A percentile compares a stretch with the other conserved stretches of the same genome.
phyloP scores from a whole-genome alignment of 2,797 vertebrate genomes.

The Lepilemur septentrionalis region DNA sequence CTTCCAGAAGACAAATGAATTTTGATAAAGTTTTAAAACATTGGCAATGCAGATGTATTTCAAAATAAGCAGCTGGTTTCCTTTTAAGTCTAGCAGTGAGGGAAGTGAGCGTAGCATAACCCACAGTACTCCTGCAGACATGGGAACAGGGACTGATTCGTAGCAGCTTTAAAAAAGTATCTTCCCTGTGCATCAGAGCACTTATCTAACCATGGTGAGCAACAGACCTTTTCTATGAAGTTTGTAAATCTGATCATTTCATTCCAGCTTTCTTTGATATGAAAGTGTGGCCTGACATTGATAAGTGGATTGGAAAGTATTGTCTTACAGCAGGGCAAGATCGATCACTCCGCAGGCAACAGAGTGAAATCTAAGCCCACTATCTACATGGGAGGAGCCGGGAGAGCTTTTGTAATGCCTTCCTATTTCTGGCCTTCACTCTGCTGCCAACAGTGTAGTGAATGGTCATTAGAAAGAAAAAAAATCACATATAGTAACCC shows the following conservation, averaged over 20 bases:
- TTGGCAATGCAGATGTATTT: slow-evolving; percentile 22
- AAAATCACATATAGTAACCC: background rate
- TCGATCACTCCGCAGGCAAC: background rate
- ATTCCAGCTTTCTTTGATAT: slow-evolving; percentile 44
- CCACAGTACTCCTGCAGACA: background rate
- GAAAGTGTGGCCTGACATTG: slow-evolving; percentile 19
- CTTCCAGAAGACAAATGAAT: slow-evolving; percentile 51
- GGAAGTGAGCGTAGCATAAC: slow-evolving; percentile 59
- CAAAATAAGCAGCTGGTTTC: slow-evolving; percentile 47
- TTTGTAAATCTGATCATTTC: slow-evolving; percentile 59
- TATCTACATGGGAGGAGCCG: background rate
- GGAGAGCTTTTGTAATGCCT: background rate
- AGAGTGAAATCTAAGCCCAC: background rate
- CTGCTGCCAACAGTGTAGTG: background rate
- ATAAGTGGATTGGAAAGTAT: slow-evolving; percentile 38
- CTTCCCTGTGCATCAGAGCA: background rate
- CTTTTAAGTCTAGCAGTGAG: slow-evolving; percentile 26
- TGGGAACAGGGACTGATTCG: background rate
- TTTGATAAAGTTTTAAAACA: slow-evolving; percentile 46
- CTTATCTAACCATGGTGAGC: slow-evolving; percentile 62
- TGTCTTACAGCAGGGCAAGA: slow-evolving; percentile 45
- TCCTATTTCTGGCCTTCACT: background rate
- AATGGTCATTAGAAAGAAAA: background rate
- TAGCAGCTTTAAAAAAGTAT: slow-evolving; percentile 26
- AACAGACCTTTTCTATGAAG: slow-evolving; percentile 27